Evolutionary conservation across 2,888 invertebrate genomes (phyloP).

Genomic region (Disparrhopalites patrizii): DNA sequence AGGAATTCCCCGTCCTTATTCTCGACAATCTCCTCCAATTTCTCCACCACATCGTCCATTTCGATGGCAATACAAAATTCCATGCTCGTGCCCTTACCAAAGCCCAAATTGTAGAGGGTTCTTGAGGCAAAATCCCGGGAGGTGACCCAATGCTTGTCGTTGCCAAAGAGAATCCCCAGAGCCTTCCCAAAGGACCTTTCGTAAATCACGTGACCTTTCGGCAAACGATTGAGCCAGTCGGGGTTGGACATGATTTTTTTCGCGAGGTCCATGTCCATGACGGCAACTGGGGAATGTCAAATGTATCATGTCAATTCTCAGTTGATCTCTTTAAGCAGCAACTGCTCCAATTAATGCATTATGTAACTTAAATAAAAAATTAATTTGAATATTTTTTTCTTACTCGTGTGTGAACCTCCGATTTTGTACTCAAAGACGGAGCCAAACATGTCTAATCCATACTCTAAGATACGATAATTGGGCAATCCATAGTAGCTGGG

Average conservation of each 20-base stretch:
- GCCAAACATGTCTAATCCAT: neutral
- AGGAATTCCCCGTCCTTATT: neutral
- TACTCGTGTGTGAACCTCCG: conserved; percentile 1
- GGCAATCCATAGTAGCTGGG: conserved; percentile 15
- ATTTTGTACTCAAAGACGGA: conserved; percentile 10
- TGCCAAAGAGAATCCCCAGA: conserved; percentile 23
- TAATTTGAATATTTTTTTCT: too few species aligned
- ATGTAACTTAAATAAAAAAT: too few species aligned
- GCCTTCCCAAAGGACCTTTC: conserved; percentile 18
- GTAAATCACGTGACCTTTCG: conserved; percentile 9
- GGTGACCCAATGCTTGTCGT: conserved; percentile 8
- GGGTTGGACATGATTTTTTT: conserved; percentile 17
- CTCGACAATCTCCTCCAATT: neutral
- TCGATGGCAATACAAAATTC: conserved; percentile 9
- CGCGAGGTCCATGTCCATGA: conserved; percentile 19
- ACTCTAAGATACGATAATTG: conserved; percentile 17
- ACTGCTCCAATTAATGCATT: too few species aligned
- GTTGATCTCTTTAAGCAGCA: too few species aligned
- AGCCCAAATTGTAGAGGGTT: conserved; percentile 16
- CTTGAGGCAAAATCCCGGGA: conserved; percentile 6
- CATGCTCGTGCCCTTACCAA: conserved; percentile 14
- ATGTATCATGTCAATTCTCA: too few species aligned
- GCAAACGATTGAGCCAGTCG: conserved; percentile 9
- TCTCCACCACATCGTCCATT: conserved; percentile 2
- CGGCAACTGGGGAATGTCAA: too few species aligned